Conservation (phyloP, 1,140 invertebrate species). For the Aphidius gifuensis region DNA sequence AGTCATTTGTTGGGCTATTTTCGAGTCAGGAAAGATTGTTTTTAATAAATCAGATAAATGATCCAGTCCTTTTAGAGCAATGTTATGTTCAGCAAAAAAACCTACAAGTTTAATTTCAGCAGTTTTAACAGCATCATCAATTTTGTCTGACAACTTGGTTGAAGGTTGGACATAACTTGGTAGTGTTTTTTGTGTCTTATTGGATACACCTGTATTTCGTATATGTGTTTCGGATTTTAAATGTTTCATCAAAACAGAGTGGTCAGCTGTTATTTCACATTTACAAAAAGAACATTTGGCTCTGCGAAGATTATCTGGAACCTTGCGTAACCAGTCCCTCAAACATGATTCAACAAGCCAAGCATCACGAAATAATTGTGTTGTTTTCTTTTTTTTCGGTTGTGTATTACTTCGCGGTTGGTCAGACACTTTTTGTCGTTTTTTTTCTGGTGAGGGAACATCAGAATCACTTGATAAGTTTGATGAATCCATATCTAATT, state of each 20-base stretch:
- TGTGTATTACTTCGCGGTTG: no score
- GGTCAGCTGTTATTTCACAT: neutral
- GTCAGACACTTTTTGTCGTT: no score
- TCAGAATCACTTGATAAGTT: no score
- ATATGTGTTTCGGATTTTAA: neutral
- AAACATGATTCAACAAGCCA: neutral
- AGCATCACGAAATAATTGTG: neutral
- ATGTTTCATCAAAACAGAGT: neutral
- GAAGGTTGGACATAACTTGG: neutral
- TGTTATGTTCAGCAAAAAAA: conserved; percentile 2
- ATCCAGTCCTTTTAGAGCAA: neutral
- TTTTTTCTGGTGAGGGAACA: no score
- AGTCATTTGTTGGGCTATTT: conserved; percentile 11
- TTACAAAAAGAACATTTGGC: neutral
- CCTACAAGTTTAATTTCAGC: neutral
- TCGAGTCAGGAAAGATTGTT: neutral
- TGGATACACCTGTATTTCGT: neutral
- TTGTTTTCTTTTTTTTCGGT: neutral
- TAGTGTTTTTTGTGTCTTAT: neutral
- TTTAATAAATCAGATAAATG: neutral
- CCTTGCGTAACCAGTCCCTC: neutral
- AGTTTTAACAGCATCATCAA: neutral
- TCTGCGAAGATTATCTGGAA: neutral
- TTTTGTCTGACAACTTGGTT: neutral
- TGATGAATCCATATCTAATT: no score